phyloP scores from a whole-genome alignment of 2,888 invertebrate species.

The Hyalella azteca region DNA sequence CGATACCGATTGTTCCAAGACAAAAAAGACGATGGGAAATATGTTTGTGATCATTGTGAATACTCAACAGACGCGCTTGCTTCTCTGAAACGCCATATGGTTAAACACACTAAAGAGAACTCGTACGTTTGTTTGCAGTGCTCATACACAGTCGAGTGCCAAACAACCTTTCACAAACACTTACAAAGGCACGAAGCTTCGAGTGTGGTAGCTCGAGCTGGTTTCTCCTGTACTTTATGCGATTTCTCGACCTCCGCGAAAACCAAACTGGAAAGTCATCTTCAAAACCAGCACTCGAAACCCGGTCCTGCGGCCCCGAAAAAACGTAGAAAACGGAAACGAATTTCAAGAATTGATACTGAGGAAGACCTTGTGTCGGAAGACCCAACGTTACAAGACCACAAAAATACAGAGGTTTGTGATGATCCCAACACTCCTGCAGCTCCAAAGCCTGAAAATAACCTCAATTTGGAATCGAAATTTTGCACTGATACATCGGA shows the following conservation, averaged over 20 bases:
- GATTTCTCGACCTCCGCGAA: not conserved
- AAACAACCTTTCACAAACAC: not conserved
- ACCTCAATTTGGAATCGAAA: no score
- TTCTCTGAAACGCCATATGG: not conserved
- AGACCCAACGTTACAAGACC: no score
- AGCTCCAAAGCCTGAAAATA: no score
- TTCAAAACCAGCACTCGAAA: not conserved
- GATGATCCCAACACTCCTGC: no score
- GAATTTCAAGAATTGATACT: not conserved
- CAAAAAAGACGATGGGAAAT: not conserved
- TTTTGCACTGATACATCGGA: no score
- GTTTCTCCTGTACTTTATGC: not conserved
- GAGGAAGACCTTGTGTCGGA: no score
- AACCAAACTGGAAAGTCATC: not conserved
- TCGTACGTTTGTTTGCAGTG: conserved; percentile 6
- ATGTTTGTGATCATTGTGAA: not conserved
- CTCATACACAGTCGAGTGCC: conserved; percentile 27
- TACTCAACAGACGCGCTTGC: not conserved
- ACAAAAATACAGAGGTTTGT: no score
- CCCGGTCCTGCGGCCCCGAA: no score
- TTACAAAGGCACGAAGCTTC: not conserved
- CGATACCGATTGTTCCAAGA: not conserved
- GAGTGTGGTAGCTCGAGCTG: not conserved
- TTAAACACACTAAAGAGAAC: not conserved
- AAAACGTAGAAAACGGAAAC: not conserved